Evolutionary conservation across 2,113 vertebrate genomes (phyloP).

Genomic region (Nothobranchius kuhntae): DNA sequence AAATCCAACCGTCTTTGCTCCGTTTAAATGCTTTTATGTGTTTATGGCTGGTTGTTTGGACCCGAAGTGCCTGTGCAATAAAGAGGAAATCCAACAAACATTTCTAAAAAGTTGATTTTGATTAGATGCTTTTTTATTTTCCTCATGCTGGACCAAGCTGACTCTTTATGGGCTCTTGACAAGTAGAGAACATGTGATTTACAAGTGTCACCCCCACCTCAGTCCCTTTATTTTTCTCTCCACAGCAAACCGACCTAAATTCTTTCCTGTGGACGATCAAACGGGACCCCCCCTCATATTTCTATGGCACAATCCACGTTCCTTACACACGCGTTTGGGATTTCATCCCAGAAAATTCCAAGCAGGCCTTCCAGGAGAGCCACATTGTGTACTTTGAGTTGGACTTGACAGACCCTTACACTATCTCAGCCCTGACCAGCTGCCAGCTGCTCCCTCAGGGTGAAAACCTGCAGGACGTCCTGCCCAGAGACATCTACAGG

Average conservation of each 20-base stretch:
- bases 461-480: constrained; percentile 86
- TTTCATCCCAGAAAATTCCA: constrained; percentile 88
- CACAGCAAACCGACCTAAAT: constrained; percentile 87
- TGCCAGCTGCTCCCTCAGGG: constrained; percentile 88
- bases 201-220: too few species aligned
- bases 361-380: constrained; percentile 88
- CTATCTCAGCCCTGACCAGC: constrained; percentile 85
- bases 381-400: constrained; percentile 88
- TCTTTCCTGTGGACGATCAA: constrained; percentile 93
- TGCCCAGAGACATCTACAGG: constrained; percentile 84
- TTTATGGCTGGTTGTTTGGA: neutral
- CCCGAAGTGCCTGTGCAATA: neutral
- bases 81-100: neutral
- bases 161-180: too few species aligned
- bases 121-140: too few species aligned
- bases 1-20: neutral
- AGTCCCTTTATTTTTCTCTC: too few species aligned
- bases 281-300: constrained; percentile 86
- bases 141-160: too few species aligned
- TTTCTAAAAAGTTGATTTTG: too few species aligned
- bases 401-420: constrained; percentile 88
- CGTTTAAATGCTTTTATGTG: neutral
- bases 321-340: constrained; percentile 89
- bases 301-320: constrained; percentile 90
- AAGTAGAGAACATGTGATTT: too few species aligned